phyloP scores from a whole-genome alignment of 2,113 vertebrate species.

The Eulemur macaco region DNA sequence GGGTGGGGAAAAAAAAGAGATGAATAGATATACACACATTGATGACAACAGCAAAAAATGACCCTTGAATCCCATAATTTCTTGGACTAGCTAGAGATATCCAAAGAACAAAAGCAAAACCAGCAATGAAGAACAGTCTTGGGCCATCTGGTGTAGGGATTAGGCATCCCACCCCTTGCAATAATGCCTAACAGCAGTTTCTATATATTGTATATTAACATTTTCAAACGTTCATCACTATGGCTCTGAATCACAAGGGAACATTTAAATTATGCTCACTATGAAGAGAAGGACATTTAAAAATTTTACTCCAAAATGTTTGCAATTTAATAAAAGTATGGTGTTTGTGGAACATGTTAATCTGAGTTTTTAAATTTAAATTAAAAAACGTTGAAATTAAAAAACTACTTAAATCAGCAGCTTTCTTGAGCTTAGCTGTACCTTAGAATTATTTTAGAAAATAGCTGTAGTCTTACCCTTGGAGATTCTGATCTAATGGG shows the following conservation, averaged over 20 bases:
- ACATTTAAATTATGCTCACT: conserved; percentile 13
- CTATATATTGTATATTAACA: not conserved
- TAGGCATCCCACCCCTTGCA: not conserved
- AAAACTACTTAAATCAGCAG: not conserved
- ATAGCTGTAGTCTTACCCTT: not conserved
- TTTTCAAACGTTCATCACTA: not conserved
- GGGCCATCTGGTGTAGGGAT: not conserved
- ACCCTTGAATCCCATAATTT: not conserved
- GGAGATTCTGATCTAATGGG: not conserved
- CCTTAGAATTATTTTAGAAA: conserved; percentile 18
- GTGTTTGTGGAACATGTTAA: not conserved
- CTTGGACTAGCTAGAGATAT: not conserved
- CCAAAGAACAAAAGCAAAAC: not conserved
- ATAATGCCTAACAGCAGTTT: not conserved
- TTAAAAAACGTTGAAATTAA: not conserved
- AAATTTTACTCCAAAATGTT: conserved; percentile 16
- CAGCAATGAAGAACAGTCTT: not conserved
- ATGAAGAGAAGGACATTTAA: not conserved
- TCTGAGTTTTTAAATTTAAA: conserved; percentile 19
- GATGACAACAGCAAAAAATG: not conserved
- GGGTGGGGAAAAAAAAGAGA: not conserved
- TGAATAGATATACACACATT: not conserved
- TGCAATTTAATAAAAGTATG: not conserved
- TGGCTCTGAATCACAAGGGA: not conserved
- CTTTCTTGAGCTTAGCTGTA: not conserved